Conservation (phyloP, 2,797 vertebrate species). For the Falco naumanni region DNA sequence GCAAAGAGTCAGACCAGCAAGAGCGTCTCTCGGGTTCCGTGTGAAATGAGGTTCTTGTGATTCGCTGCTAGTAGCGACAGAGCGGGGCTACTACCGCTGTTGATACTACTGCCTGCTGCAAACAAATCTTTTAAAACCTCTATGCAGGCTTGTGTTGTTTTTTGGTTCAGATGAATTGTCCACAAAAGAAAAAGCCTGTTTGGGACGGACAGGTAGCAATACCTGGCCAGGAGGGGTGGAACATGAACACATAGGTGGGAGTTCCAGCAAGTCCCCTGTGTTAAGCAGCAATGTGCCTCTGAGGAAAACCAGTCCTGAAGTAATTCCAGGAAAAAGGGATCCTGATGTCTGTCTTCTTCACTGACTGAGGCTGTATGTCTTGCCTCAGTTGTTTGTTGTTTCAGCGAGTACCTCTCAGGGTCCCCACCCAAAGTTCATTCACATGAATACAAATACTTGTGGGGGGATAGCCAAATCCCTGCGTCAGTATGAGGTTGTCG, state of each 20-base stretch:
- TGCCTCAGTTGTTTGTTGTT: not conserved
- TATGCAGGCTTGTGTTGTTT: not conserved
- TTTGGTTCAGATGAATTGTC: not conserved
- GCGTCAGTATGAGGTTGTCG: not conserved
- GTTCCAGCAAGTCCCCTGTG: not conserved
- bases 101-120: not conserved
- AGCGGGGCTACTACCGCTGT: not conserved
- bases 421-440: not conserved
- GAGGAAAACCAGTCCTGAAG: not conserved
- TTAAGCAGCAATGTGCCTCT: too few relatives aligned
- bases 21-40: not conserved
- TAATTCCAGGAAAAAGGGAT: not conserved
- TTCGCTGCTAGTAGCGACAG: not conserved
- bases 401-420: not conserved
- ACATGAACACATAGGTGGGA: not conserved
- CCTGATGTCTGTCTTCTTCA: not conserved
- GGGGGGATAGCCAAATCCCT: too few relatives aligned
- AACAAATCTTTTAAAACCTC: not conserved
- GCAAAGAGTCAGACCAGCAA: conserved; percentile 1
- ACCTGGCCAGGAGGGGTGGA: not conserved
- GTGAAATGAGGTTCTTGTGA: conserved; percentile 50
- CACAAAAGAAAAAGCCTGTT: not conserved
- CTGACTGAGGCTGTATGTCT: not conserved
- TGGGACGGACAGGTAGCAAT: not conserved
- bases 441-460: not conserved